These are phyloP conservation scores for Sitobion miscanthi DNA, from an alignment of 1,140 invertebrate species.

Conservation along the genomic window DNA sequence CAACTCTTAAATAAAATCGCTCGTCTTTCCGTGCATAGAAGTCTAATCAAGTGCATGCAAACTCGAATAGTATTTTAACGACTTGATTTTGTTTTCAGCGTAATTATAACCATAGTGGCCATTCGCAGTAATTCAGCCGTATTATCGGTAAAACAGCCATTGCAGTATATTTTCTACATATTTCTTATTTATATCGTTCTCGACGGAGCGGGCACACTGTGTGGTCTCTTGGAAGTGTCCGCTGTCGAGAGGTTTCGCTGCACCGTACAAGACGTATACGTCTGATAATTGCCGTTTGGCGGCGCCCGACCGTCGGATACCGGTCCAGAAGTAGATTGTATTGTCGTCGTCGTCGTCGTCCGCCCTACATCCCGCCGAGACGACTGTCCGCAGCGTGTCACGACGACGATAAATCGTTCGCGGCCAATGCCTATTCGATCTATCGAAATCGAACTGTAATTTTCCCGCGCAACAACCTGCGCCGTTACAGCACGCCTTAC, in stretches of 20 bases:
- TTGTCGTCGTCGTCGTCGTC: neutral
- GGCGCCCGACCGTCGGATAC: neutral
- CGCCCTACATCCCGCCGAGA: neutral
- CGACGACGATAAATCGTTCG: neutral
- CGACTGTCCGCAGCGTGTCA: neutral
- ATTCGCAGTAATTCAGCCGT: neutral
- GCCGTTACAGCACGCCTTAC: neutral
- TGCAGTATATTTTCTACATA: neutral
- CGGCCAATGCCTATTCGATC: neutral
- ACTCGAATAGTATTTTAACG: neutral
- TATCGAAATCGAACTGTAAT: slow-evolving; percentile 14
- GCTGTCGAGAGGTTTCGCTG: neutral
- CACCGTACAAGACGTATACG: neutral
- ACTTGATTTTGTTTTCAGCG: neutral
- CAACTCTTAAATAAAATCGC: neutral
- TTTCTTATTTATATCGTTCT: neutral
- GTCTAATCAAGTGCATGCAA: neutral
- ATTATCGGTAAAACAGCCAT: neutral
- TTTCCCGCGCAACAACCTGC: neutral
- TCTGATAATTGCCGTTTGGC: neutral
- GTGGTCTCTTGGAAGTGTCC: slow-evolving; percentile 11
- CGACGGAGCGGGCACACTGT: neutral
- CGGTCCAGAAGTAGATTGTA: slow-evolving; percentile 2
- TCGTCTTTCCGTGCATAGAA: neutral
- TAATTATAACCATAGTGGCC: neutral